Percentiles rank a stretch among this genome's conserved stretches.
phyloP scores from a whole-genome alignment of 2,113 vertebrate genomes.

The Actenoides lindsayi region DNA sequence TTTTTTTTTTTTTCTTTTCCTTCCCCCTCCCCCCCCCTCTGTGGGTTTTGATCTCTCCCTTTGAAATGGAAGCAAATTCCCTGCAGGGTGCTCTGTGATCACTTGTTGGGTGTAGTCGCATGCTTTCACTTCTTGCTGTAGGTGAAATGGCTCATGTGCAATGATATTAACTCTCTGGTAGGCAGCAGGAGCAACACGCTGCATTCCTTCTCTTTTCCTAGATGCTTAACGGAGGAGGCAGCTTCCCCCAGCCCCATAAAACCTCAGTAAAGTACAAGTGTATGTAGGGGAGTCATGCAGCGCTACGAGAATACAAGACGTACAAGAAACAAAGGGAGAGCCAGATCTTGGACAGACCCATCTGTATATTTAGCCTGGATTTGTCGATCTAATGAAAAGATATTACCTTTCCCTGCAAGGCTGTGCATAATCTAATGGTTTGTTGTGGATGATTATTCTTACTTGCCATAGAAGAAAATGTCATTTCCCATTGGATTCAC shows the following conservation, averaged over 20 bases:
- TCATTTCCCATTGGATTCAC: not conserved
- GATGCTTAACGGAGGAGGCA: not conserved
- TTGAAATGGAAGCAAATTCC: slow-evolving; percentile 67
- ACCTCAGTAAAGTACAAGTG: not conserved
- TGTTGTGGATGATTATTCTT: not conserved
- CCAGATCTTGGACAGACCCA: not conserved
- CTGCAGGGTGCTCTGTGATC: slow-evolving; percentile 61
- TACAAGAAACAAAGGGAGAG: not conserved
- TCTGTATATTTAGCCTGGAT: not conserved
- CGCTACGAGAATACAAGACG: not conserved
- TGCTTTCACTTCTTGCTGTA: slow-evolving; percentile 65
- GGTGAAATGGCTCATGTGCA: slow-evolving; percentile 65
- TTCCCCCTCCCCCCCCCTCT: not conserved
- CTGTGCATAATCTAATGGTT: not conserved
- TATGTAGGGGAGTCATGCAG: not conserved
- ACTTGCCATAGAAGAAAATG: not conserved
- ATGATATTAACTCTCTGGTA: slow-evolving; percentile 56
- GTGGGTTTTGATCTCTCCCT: slow-evolving; percentile 64
- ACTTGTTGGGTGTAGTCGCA: slow-evolving; percentile 60
- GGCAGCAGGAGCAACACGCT: not conserved
- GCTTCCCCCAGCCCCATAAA: not conserved
- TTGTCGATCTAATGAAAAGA: not conserved
- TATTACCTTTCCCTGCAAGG: not conserved
- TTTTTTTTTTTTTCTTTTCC: not conserved
- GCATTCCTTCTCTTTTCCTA: not conserved